A percentile compares a stretch with the other conserved stretches of the same genome.
phyloP scores from a whole-genome alignment of 2,797 vertebrate genomes.

The Xerus rutilus region DNA sequence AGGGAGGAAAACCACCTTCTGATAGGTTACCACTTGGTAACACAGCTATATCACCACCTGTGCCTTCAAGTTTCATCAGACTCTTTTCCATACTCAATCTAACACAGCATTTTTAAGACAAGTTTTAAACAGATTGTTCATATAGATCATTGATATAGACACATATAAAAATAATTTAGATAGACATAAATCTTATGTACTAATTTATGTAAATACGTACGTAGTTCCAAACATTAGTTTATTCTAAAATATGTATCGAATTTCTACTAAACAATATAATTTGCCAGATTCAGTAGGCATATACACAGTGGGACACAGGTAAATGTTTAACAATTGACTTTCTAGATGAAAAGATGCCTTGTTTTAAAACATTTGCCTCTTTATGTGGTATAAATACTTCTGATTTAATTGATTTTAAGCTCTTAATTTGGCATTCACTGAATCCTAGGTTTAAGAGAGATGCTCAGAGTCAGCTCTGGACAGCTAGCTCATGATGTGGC shows the following conservation, averaged over 20 bases:
- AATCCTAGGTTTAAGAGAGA: background rate
- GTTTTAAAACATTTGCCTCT: background rate
- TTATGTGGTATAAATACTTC: background rate
- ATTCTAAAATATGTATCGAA: background rate
- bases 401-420: background rate
- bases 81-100: background rate
- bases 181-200: background rate
- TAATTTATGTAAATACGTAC: background rate
- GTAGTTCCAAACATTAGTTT: background rate
- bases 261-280: background rate
- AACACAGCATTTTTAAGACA: background rate
- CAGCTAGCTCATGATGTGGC: background rate
- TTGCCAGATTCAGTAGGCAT: background rate
- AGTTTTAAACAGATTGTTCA: background rate
- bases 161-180: background rate
- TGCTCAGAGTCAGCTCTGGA: background rate
- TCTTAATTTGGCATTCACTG: background rate
- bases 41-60: rapidly evolving
- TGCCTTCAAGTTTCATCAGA: rapidly evolving
- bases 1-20: background rate
- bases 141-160: background rate
- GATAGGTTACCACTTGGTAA: background rate
- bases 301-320: background rate
- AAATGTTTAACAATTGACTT: background rate
- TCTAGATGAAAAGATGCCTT: background rate